Base-by-base conservation (phyloP, 1,140 invertebrate species). In the Drosophila funebris region DNA sequence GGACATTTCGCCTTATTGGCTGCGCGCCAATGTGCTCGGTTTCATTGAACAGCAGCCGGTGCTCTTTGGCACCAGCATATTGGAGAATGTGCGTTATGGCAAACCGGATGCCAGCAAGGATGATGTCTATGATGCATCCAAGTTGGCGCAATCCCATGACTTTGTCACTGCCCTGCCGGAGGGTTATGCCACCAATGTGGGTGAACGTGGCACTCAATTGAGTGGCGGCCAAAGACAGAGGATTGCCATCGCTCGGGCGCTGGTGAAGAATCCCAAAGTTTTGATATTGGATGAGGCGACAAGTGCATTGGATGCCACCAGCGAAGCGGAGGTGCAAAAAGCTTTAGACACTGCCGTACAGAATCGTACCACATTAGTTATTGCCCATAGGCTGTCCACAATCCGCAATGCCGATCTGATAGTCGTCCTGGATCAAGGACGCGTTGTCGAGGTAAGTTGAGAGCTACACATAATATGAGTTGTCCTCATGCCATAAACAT, bases 41-140 rank as follows among this genome's bases (percentile, higher is more conserved):
- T 95, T 97, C 61, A 98, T 99, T 56, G 97, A 97, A 91, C 98
- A 99, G 92, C 97, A 99, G 91, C 98, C 98, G 1, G 94, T 98
- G 56, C 90, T 99, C 39, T 99, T 99, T 93, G 97, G 96, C 14
- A 97, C 97, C 5, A 95, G 95, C n/a, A 95, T 99, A 7, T 93
- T 94, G 92, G 98, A 99, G 93, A 99, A 99, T 92, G 99, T 99
- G 62, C 93, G 97, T 60, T 99, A 98, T 90, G 97, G 97, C 0
- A 96, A 94, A 92, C 96, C 94, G 2, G 93, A 94, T 58, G 95
- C 95, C 7, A 93, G 92, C 8, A 94, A 96, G 90, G 93, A 93
- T 24, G 95, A 96, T 37, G 77, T 91, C 5, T 76, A 67, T 18
- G 93, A 95, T 92, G 98, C 97, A 8, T 97, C 98, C 0, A 94